Conservation (phyloP, 2,888 invertebrate species). For the Tuta absoluta region DNA sequence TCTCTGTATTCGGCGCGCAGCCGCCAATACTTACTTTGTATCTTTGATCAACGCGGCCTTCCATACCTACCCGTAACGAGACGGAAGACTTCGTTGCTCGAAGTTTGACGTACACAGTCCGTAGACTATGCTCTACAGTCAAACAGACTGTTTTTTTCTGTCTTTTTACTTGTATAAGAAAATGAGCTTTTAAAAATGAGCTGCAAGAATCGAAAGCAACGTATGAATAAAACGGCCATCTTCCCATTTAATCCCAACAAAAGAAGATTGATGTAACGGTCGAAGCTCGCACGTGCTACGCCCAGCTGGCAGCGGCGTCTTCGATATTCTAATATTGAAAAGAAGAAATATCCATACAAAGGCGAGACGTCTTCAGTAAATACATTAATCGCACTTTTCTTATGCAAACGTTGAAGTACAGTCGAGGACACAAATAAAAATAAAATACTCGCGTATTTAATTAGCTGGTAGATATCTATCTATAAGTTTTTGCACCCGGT, state of each 20-base stretch:
- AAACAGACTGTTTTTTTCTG: too few relatives aligned
- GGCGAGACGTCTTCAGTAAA: conserved; percentile 25
- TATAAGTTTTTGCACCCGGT: background rate
- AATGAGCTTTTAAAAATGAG: too few relatives aligned
- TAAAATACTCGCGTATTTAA: background rate
- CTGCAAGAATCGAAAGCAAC: background rate
- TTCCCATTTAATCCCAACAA: conserved; percentile 47
- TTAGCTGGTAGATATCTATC: background rate
- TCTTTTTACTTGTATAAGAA: too few relatives aligned
- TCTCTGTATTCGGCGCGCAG: too few relatives aligned
- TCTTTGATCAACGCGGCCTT: too few relatives aligned
- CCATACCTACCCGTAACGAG: too few relatives aligned
- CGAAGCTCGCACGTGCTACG: conserved; percentile 72
- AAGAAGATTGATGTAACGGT: conserved; percentile 77
- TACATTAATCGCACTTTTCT: conserved; percentile 23
- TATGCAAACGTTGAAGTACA: conserved; percentile 19
- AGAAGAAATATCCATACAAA: conserved; percentile 29
- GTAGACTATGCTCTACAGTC: too few relatives aligned
- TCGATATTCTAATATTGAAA: conserved; percentile 37
- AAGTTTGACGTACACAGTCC: too few relatives aligned
- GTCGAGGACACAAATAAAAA: background rate
- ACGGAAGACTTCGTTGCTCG: too few relatives aligned
- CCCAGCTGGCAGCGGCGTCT: conserved; percentile 59
- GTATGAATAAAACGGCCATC: background rate
- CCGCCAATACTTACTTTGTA: too few relatives aligned